Base-by-base conservation (phyloP, 2,113 vertebrate genomes). In the Cervus canadensis region DNA sequence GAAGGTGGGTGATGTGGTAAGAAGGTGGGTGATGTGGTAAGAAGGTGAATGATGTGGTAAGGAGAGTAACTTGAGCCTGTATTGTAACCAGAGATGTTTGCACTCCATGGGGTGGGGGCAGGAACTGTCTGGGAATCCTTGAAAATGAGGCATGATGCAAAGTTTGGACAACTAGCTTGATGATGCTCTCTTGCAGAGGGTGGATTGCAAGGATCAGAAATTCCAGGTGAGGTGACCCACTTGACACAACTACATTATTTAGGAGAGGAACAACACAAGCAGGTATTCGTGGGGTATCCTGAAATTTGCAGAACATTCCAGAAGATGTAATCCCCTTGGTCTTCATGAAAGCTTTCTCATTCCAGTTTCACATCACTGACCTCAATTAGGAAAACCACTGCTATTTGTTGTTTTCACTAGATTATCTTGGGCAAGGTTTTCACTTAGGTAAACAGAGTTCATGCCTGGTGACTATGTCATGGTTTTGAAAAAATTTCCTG, bases 401-500 rank as follows among this genome's bases (percentile, higher is more conserved):
- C 21, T 95, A 48, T 71, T 71, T 91, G 36, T 15, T 81, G 23
- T 81, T 91, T 85, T 50, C 19, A 82, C 13, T 78, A 60, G 79
- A 76, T 85, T 26, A 62, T 87, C 54, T 67, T 57, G 28, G 56
- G 67, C 19, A 88, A 36, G 5, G 21, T 85, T 94, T 91, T 93
- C 40, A 84, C 71, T 71, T 93, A 26, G 9, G 56, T 83, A 91
- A 96, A 88, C 40, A 82, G 82, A 76, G 36, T 81, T 96, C 54
- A 56, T 85, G 23, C 5, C 2, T 95, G 28, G 33, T 93, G 28
- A 74, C 67, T 52, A 74, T 91, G 78, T 93, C 52, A 85, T 30
- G 17, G 12, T 59, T 97, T 92, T 82, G 94, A 98, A 97, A 36
- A 85, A 94, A 87, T 15, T 96, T 81, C 45, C 16, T 40, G 64